Base-by-base conservation (phyloP, 2,888 invertebrate genomes). In the Ephialtes manifestator region DNA sequence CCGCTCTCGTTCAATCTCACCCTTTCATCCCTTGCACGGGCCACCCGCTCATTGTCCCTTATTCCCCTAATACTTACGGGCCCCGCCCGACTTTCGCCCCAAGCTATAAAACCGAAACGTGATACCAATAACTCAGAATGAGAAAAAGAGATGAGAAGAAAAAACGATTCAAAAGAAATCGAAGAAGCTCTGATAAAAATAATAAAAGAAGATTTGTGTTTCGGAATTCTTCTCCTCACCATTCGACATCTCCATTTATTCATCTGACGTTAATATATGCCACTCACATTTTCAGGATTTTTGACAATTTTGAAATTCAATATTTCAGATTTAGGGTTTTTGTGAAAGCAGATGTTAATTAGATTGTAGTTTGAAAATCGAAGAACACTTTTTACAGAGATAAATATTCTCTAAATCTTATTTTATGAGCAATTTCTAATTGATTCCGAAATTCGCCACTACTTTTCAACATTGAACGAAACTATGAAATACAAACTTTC, bases 1-100 rank as follows among this genome's bases (percentile, higher is more conserved):
- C 75, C 20, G 75, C 13, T 75, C 35, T 35, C 75, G 67, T 81
- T 84, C 53, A 80, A 77, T 83, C 75, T 80, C 72, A 77, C 68
- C 51, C 48, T 24, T 67, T 60, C 55, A 11, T 55, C 65, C 51
- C 24, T 28, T 48, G 31, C 39, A 63, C 48, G 48, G 51, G 28
- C 68, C 24, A 15, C 48, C 67, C 51, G 53, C 55, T 53, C 67
- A 43, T 65, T 71, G 58, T 82, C 60, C 68, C 77, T 63, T 24
- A 53, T 58, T 70, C 60, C 60, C 60, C 60, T 51, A 39, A 75
- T 75, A 65, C 75, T 75, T 60, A 46, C 28, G 24, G 60, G 7
- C 72, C 65, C 58, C 39, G 35, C n/a, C 46, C 58, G 18, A 39
- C 75, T 65, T 60, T 81, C 71, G 74, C 24, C 76, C 65, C 65